phyloP scores from a whole-genome alignment of 2,797 vertebrate genomes.

The Centropyge bicolor region DNA sequence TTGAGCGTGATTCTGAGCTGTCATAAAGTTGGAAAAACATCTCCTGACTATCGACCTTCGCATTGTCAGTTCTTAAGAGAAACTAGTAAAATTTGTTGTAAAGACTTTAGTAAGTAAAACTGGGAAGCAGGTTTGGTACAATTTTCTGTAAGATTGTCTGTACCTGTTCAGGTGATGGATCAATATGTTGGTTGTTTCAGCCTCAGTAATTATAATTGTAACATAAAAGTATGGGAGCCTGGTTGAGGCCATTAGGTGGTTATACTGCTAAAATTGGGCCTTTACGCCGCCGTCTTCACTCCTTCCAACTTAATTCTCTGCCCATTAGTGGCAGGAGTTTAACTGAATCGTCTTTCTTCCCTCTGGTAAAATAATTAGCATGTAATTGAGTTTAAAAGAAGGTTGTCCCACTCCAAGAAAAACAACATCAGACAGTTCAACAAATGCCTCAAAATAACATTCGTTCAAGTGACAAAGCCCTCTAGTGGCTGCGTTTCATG shows the following conservation, averaged over 20 bases:
- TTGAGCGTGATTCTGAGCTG: constrained; percentile 65
- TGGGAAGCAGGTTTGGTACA: background rate
- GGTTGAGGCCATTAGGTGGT: constrained; percentile 6
- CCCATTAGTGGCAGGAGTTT: background rate
- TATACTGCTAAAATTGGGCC: background rate
- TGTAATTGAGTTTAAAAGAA: background rate
- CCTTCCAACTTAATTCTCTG: background rate
- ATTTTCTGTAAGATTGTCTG: constrained; percentile 26
- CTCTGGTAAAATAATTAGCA: background rate
- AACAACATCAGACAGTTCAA: background rate
- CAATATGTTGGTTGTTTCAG: constrained; percentile 23
- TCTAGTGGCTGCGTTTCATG: too few relatives aligned
- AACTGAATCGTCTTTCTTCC: background rate
- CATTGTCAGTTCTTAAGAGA: constrained; percentile 55
- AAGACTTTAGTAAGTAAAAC: constrained; percentile 42
- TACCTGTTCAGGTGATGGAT: constrained; percentile 27
- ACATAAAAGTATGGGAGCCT: constrained; percentile 9
- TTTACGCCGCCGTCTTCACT: background rate
- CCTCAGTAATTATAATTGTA: constrained; percentile 18
- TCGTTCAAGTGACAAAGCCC: too few relatives aligned
- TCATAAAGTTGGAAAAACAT: constrained; percentile 71
- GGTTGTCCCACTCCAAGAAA: background rate
- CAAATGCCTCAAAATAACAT: background rate
- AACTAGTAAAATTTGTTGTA: constrained; percentile 45
- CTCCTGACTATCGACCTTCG: constrained; percentile 69